Conservation (phyloP, 2,113 vertebrate genomes). For the Cranoglanis bouderius region DNA sequence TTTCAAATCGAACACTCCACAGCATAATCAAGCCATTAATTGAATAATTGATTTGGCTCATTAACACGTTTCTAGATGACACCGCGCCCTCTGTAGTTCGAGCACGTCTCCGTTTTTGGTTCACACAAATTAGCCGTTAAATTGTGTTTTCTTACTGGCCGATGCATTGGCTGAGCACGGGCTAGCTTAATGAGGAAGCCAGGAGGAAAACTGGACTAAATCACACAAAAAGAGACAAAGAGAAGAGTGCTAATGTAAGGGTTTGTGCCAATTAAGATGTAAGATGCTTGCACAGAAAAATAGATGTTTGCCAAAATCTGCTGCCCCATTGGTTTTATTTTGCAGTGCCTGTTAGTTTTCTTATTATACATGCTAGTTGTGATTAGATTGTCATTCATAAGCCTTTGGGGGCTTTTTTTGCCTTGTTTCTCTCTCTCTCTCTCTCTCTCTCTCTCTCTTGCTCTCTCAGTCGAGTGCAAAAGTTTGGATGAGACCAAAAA, state of each 20-base stretch:
- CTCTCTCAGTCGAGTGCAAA: neutral
- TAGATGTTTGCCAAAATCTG: constrained; percentile 55
- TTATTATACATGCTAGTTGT: neutral
- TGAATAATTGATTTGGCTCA: constrained; percentile 73
- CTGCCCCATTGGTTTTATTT: constrained; percentile 25
- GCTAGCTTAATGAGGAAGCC: constrained; percentile 67
- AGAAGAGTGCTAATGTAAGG: constrained; percentile 68
- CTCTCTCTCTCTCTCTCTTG: no score
- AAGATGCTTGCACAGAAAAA: constrained; percentile 51
- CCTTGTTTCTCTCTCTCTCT: neutral
- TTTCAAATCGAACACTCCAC: constrained; percentile 56
- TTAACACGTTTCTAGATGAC: constrained; percentile 75
- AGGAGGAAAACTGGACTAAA: constrained; percentile 63
- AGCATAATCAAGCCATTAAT: constrained; percentile 70
- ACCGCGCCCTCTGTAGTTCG: constrained; percentile 61
- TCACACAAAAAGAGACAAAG: constrained; percentile 61
- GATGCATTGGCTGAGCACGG: constrained; percentile 9
- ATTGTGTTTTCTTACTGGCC: constrained; percentile 46
- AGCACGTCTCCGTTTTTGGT: constrained; percentile 67
- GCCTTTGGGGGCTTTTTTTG: neutral
- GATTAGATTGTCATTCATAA: constrained; percentile 10
- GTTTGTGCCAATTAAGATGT: constrained; percentile 72
- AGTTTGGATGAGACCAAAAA: neutral
- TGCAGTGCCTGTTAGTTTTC: constrained; percentile 11
- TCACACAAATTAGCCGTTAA: constrained; percentile 68